phyloP scores from a whole-genome alignment of 2,888 invertebrate genomes.

The Drosophila birchii region DNA sequence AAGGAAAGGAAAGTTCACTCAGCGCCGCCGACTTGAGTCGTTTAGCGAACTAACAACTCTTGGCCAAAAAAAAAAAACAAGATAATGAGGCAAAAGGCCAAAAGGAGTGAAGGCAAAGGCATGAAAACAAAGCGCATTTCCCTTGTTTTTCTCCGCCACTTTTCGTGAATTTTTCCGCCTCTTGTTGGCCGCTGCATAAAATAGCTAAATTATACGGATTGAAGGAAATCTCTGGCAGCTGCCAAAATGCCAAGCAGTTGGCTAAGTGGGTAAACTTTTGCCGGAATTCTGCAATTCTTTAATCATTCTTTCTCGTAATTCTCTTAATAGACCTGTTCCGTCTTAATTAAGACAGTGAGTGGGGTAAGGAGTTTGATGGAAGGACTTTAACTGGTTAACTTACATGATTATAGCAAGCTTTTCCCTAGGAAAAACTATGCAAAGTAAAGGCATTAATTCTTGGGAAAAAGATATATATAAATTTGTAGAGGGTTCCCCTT shows the following conservation, averaged over 20 bases:
- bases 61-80: conserved; percentile 38
- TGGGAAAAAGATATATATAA: background rate
- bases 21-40: conserved; percentile 44
- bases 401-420: too few species aligned
- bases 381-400: background rate
- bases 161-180: conserved; percentile 5
- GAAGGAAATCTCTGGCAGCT: conserved; percentile 66
- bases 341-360: conserved; percentile 15
- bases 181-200: conserved; percentile 59
- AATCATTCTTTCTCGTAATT: conserved; percentile 23
- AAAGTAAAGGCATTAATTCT: background rate
- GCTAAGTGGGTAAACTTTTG: conserved; percentile 35
- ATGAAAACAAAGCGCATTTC: conserved; percentile 46
- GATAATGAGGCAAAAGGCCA: conserved; percentile 53
- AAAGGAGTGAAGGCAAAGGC: conserved; percentile 29
- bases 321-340: conserved; percentile 29
- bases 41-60: conserved; percentile 53
- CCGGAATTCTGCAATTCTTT: conserved; percentile 22
- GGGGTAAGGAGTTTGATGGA: background rate
- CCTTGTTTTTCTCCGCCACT: conserved; percentile 6
- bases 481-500: too few species aligned
- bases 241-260: conserved; percentile 65
- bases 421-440: background rate
- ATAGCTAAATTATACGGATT: conserved; percentile 65
- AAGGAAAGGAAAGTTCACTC: conserved; percentile 28